A percentile compares a stretch with the other conserved stretches of the same genome.
Conservation (phyloP, 2,888 invertebrate genomes). For the Erynnis tages region DNA sequence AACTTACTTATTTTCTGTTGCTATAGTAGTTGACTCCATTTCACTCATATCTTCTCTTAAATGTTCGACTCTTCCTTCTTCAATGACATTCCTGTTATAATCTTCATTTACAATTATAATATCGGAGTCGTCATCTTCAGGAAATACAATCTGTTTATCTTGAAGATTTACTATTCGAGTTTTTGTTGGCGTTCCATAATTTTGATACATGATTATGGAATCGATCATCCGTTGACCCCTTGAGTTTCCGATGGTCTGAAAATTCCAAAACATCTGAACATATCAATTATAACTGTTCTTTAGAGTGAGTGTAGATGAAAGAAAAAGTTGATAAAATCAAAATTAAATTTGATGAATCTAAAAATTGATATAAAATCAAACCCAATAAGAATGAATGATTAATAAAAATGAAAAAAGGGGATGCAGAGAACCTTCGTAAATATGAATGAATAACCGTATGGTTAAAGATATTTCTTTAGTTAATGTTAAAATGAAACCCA, state of each 20-base stretch:
- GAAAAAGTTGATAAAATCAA: neutral
- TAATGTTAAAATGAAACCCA: too few species aligned
- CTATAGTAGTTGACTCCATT: conserved; percentile 33
- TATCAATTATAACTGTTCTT: conserved; percentile 69
- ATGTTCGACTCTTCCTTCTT: conserved; percentile 47
- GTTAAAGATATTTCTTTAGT: too few species aligned
- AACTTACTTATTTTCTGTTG: conserved; percentile 43
- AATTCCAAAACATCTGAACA: conserved; percentile 90
- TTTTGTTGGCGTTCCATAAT: conserved; percentile 59
- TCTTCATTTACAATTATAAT: conserved; percentile 75
- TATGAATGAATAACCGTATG: too few species aligned
- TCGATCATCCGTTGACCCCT: conserved; percentile 85
- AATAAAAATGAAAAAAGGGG: too few species aligned
- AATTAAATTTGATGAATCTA: too few species aligned
- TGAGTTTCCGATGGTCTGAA: conserved; percentile 87
- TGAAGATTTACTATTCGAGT: conserved; percentile 59
- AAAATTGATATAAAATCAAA: neutral
- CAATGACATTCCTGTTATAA: conserved; percentile 53
- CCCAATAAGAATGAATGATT: too few species aligned
- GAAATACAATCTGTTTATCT: conserved; percentile 67
- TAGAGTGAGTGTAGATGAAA: conserved; percentile 10
- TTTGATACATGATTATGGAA: conserved; percentile 66
- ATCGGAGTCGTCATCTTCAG: conserved; percentile 69
- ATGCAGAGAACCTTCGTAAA: too few species aligned
- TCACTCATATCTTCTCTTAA: conserved; percentile 32